phyloP scores from a whole-genome alignment of 2,113 vertebrate genomes.

The Lasiurus borealis region DNA sequence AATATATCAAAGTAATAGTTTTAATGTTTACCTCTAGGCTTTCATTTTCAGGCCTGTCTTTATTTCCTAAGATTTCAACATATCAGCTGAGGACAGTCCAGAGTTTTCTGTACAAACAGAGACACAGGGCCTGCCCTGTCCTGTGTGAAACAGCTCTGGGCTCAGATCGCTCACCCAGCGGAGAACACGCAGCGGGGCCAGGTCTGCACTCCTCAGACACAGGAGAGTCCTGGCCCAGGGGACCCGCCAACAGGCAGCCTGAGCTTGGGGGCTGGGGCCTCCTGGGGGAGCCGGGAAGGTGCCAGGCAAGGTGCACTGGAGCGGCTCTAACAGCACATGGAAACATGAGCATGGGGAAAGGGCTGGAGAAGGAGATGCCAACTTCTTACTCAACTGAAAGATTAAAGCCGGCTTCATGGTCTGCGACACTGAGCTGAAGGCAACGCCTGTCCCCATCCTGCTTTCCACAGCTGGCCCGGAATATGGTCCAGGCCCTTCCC shows the following conservation, averaged over 20 bases:
- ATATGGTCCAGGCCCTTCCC: neutral
- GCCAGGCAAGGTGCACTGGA: neutral
- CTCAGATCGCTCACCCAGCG: neutral
- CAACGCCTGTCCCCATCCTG: fast-evolving
- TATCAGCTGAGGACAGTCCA: neutral
- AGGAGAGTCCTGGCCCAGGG: neutral
- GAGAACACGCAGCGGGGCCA: neutral
- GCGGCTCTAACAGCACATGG: neutral
- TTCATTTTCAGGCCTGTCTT: neutral
- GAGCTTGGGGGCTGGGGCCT: neutral
- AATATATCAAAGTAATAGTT: neutral
- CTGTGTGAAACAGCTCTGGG: neutral
- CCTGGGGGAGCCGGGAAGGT: neutral
- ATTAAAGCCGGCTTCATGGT: neutral
- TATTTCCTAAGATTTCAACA: neutral
- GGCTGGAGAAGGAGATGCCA: neutral
- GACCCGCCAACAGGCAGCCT: neutral
- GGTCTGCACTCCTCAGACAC: neutral
- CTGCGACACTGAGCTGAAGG: neutral
- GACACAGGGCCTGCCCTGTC: neutral
- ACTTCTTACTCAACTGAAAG: neutral
- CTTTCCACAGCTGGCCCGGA: neutral
- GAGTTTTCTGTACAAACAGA: neutral
- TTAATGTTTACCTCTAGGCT: neutral
- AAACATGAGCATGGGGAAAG: fast-evolving